Evolutionary conservation across 2,797 vertebrate genomes (phyloP), one percentile per base, ranked within the genome.

Genomic region (Propithecus deckenii): DNA sequence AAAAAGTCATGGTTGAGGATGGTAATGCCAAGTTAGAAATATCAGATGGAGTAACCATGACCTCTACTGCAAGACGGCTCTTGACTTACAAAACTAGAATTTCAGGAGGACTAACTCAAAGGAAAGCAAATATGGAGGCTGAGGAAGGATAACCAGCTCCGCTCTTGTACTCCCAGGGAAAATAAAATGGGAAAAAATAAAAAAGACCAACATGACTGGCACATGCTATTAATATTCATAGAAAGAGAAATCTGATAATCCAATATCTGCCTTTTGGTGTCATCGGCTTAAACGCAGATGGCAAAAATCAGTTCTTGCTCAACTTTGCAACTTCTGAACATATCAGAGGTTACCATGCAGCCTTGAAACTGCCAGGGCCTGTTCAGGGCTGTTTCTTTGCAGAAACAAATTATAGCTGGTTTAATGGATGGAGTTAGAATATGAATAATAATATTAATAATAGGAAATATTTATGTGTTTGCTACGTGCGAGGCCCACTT

Each of bases 191-290:
- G 41, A 35, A 65, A 20, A 86, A 80, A 67, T 5, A 11, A 14
- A 22, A 59, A 80, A 69, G 14, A 43, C 28, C 48, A 22, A 95
- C 3, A 35, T 76, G 67, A 94, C n/a, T 52, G 43, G 80, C 65
- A 50, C 20, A 32, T 91, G n/a, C 52, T 72, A 72, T 86, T 86
- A 76, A 71, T 32, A 57, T 79, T 81, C 63, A 63, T 10, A 43
- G 72, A 92, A 48, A 92, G 89, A 89, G 79, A 93, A 69, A 50
- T 10, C 35, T 18, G 72, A 86, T 84, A 75, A 91, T 75, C 25
- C 72, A 52, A 48, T 61, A 67, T 71, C 32, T 18, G 38, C 65
- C 22, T 55, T 91, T 59, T 30, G n/a, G 50, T 46, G 38, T 67
- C 79, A 92, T 38, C 22, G 41, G 83, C 41, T 89, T 69, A 67